Conservation (phyloP, 1,140 invertebrate species). For the Globodera ellingtonae region DNA sequence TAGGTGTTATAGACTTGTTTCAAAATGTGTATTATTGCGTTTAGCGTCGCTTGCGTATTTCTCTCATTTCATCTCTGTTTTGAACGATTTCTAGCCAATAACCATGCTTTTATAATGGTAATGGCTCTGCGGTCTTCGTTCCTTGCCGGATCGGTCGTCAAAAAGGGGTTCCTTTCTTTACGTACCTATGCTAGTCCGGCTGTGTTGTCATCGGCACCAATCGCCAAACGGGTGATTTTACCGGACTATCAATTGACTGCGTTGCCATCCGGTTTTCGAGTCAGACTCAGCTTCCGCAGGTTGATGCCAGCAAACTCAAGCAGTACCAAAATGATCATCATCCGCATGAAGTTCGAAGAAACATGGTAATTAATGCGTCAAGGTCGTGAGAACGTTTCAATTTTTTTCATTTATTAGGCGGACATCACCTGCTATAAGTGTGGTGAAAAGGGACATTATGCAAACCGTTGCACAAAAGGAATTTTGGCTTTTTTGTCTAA, state of each 20-base stretch:
- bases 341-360: neutral
- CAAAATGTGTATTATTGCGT: too few relatives aligned
- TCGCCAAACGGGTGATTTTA: neutral
- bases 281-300: conserved; percentile 32
- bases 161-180: neutral
- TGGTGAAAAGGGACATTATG: conserved; percentile 97
- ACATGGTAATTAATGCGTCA: conserved; percentile 34
- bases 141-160: neutral
- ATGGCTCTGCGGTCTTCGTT: neutral
- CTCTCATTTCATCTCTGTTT: too few relatives aligned
- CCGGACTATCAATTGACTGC: conserved; percentile 84
- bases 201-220: neutral
- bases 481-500: conserved; percentile 61
- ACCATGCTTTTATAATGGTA: neutral
- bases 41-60: too few relatives aligned
- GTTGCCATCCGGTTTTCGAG: too few relatives aligned
- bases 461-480: conserved; percentile 92
- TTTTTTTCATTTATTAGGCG: conserved; percentile 36
- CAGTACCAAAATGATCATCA: conserved; percentile 35
- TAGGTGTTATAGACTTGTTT: too few relatives aligned
- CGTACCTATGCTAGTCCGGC: neutral
- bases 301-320: conserved; percentile 29
- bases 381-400: neutral
- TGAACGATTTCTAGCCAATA: neutral
- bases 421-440: conserved; percentile 71